These are phyloP conservation scores for Holacanthella duospinosa DNA, from an alignment of 2,888 invertebrate genomes.

Conservation along the genomic window DNA sequence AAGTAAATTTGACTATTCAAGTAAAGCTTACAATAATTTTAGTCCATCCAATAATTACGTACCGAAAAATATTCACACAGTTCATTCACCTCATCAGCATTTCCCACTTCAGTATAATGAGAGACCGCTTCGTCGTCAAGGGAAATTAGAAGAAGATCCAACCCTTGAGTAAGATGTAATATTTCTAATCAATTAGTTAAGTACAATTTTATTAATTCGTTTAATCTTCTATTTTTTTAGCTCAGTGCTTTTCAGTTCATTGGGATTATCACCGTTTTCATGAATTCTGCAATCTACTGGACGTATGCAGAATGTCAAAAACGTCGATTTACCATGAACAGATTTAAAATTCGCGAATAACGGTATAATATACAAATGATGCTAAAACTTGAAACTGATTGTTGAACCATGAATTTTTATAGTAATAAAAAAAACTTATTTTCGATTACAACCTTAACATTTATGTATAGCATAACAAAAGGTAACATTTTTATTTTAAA, in stretches of 20 bases:
- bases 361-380: no score
- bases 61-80: background rate
- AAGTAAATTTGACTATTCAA: background rate
- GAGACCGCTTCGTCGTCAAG: background rate
- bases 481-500: no score
- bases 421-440: no score
- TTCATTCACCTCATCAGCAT: background rate
- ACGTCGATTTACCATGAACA: no score
- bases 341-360: no score
- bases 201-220: background rate
- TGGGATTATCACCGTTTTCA: background rate
- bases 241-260: background rate
- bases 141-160: background rate
- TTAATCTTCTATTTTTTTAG: background rate
- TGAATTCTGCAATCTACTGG: no score
- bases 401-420: no score
- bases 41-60: background rate
- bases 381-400: no score
- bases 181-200: background rate
- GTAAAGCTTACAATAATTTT: background rate
- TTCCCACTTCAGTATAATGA: background rate
- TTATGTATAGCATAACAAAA: no score
- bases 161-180: background rate
- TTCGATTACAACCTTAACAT: no score
- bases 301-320: no score